phyloP scores from a whole-genome alignment of 2,113 vertebrate genomes.

The Hippolais icterina region DNA sequence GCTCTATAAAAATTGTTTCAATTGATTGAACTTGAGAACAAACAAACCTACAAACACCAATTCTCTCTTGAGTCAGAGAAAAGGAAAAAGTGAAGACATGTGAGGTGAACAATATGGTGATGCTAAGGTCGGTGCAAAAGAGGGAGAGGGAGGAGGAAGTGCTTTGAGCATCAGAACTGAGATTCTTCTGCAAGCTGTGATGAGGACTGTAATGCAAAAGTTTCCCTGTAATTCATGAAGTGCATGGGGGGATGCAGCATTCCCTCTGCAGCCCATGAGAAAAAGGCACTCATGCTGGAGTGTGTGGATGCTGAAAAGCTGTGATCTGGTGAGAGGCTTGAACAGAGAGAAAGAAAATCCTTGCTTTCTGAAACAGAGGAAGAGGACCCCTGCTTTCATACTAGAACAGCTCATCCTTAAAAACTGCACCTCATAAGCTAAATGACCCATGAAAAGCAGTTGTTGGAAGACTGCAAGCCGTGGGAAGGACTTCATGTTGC shows the following conservation, averaged over 20 bases:
- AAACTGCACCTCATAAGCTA: not conserved
- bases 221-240: not conserved
- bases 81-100: not conserved
- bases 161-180: not conserved
- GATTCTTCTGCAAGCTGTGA: not conserved
- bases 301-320: not conserved
- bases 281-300: not conserved
- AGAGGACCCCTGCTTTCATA: not conserved
- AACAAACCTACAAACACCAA: fast-evolving
- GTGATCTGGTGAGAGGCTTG: not conserved
- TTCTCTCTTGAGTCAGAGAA: not conserved
- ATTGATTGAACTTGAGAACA: not conserved
- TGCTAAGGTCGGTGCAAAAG: not conserved
- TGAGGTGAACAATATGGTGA: not conserved
- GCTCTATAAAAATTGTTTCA: not conserved
- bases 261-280: not conserved
- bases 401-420: not conserved
- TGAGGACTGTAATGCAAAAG: not conserved
- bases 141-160: not conserved
- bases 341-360: not conserved
- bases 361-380: not conserved
- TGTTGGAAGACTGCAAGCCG: not conserved
- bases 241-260: not conserved
- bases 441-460: not conserved
- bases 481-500: not conserved